phyloP scores from a whole-genome alignment of 2,113 vertebrate genomes.

The Odontophorus gujanensis region DNA sequence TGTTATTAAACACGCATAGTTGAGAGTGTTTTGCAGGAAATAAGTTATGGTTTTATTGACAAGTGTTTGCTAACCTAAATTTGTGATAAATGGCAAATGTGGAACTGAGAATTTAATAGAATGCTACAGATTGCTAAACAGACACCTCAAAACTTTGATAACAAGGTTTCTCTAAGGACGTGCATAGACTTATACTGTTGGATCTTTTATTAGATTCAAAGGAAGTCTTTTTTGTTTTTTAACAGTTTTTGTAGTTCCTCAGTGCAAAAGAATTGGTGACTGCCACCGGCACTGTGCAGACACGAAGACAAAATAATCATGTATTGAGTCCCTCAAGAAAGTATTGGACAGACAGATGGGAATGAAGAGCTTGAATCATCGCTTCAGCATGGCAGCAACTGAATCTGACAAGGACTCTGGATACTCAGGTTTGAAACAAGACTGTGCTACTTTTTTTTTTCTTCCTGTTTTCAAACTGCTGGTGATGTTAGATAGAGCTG shows the following conservation, averaged over 20 bases:
- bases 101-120: neutral
- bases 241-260: constrained; percentile 35
- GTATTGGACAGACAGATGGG: constrained; percentile 43
- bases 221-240: constrained; percentile 7
- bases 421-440: constrained; percentile 85
- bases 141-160: neutral
- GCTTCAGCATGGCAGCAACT: constrained; percentile 30
- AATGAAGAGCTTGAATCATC: constrained; percentile 60
- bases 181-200: neutral
- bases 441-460: neutral
- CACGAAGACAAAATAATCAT: constrained; percentile 30
- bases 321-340: constrained; percentile 37
- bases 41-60: neutral
- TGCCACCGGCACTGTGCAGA: neutral
- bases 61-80: neutral
- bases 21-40: neutral
- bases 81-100: neutral
- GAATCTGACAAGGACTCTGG: constrained; percentile 90
- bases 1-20: neutral
- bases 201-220: neutral
- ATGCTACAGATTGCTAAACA: neutral
- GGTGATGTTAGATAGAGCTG: neutral
- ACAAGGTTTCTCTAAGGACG: neutral
- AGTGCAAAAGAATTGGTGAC: constrained; percentile 17
- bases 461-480: neutral